These are phyloP conservation scores for Lasioglossum marginatum DNA, from an alignment of 2,888 invertebrate genomes.

Conservation along the genomic window DNA sequence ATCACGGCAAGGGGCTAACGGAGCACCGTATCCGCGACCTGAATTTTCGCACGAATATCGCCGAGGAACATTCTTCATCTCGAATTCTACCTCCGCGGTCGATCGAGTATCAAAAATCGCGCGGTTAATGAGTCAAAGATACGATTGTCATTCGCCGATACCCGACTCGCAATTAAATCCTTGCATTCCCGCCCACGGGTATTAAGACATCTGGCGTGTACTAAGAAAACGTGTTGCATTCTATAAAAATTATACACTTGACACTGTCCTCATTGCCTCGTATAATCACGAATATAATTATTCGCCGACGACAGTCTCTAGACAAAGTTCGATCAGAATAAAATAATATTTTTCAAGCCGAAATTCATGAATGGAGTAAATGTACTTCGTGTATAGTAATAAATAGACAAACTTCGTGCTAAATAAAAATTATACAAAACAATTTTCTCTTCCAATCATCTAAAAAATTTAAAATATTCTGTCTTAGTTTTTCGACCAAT, in stretches of 20 bases:
- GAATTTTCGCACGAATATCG: background rate
- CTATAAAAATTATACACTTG: background rate
- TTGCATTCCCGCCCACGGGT: background rate
- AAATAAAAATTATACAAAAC: background rate
- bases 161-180: background rate
- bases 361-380: no score
- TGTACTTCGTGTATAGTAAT: background rate
- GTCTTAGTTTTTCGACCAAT: no score
- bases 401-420: background rate
- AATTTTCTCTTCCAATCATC: background rate
- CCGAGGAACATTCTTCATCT: background rate
- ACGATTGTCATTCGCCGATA: background rate
- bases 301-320: background rate
- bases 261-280: background rate
- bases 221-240: background rate
- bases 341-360: background rate
- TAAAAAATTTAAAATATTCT: no score
- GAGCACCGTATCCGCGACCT: background rate
- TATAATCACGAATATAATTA: background rate
- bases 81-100: background rate
- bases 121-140: background rate
- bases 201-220: background rate
- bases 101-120: background rate
- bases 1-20: background rate
- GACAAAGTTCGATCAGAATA: background rate